Evolutionary conservation across 2,888 invertebrate genomes (phyloP), one percentile per base, ranked within the genome.

Genomic region (Tetragonisca angustula): DNA sequence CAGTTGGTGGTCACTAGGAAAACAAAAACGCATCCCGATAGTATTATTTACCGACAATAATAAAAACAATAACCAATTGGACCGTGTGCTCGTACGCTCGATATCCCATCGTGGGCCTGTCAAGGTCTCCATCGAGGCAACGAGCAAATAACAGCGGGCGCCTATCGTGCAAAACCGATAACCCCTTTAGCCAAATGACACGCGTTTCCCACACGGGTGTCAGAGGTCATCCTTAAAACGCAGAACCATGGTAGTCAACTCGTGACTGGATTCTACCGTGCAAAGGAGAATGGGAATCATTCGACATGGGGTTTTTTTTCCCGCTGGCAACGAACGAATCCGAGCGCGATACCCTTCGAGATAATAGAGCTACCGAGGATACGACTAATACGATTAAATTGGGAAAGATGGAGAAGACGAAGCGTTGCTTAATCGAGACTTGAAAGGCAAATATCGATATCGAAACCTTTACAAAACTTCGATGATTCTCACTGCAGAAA

Each of bases 191-290:
- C 50, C 73, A 85, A 85, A 85, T 83, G 85, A 83, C 85, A 75
- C 83, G 73, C 79, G 85, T 79, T 85, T 85, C 85, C 85, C 85
- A 85, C 85, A 71, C 49, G 67, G 50, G 83, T 64, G 78, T 74
- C 83, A 68, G 49, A 52, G 85, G 76, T 83, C 79, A 71, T 67
- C 79, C 79, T 79, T 71, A 70, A 79, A 84, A 76, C 70, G 61
- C 75, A 75, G 65, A 77, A 50, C n/a, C 17, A 52, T 19, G 32
- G 73, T 15, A 24, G 62, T 19, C 11, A 17, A 9, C 32, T 72
- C 85, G 78, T 79, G 80, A 84, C 82, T 76, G 54, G 71, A 64
- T 78, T 68, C 62, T 32, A 72, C 74, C 19, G 36, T 36, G 50
- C 5, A 56, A n/a, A 32, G 50, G 59, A 49, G 64, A 76, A 69